Base-by-base conservation (phyloP, 1,140 invertebrate species). In the Himalopsyche phryganea region DNA sequence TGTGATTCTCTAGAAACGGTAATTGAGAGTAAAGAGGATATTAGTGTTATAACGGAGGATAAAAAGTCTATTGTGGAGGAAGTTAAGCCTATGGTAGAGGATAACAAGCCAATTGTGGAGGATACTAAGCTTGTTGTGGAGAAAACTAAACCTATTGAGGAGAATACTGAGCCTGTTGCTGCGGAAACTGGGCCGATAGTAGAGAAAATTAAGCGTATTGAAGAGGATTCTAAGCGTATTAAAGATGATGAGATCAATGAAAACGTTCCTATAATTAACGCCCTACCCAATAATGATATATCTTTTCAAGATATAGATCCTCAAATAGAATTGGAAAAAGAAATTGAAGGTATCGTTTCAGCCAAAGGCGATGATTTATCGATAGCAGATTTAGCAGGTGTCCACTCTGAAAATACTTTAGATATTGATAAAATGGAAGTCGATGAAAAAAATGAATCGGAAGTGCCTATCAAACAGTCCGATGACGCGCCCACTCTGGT, bases 391-490 rank as follows among this genome's bases (percentile, higher is more conserved):
- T 41, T 60, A 51, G n/a, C n/a, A n/a, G 40, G 41, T 46, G 62
- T 67, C 13, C 40, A 45, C n/a, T 23, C 44, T 3, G 23, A 28
- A 9, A 18, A 45, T 23, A 17, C 23, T 6, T 7, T 36, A 51
- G 23, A 28, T 9, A 5, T 28, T 28, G 23, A 28, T 9, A 28
- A 28, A 7, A 10, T 51, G 9, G 50, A 51, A n/a, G 50, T 40
- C 10, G 50, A 53, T 53, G 6, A 53, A 45, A n/a, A 66, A 75
- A 20, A 45, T 41, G 56, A 63, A 67, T 36, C 62, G 63, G 23
- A 52, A 68, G 54, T 60, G 67, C 13, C 9, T 32, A n/a, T 28
- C 23, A 9, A 9, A 28, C 9, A 28, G 23, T 28, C 23, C 50
- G 62, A 66, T 57, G 55, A 52, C 46, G 3, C 15, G 38, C 17